Base-by-base conservation (phyloP, 1,140 invertebrate species). In the Sarcophaga peregrina region DNA sequence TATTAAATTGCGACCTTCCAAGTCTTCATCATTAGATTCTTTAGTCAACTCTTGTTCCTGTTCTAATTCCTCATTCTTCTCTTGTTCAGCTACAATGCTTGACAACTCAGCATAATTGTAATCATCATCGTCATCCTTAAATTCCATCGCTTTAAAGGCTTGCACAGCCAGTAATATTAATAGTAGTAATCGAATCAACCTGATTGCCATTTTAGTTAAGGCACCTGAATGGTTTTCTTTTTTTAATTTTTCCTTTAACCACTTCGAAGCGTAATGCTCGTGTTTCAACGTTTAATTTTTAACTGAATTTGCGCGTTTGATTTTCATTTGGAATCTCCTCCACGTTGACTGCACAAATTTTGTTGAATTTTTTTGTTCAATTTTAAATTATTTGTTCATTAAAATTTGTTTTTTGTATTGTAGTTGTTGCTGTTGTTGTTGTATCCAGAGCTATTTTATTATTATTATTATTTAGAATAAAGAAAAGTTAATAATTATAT, bases 401-500 rank as follows among this genome's bases (percentile, higher is more conserved):
- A 37, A 37, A 37, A 37, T 37, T 37, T 37, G 25, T n/a, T n/a
- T 62, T 62, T 62, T 62, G 8, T 62, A n/a, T n/a, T n/a, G n/a
- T n/a, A n/a, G n/a, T 68, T 68, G 15, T 68, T 20, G n/a, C 13
- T 58, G 25, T 37, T 2, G 4, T 37, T 37, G 25, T 13, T 58
- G 54, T 58, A 68, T 68, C 62, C 20, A 20, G 20, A 68, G n/a
- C 62, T 68, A 68, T 68, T 68, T 68, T n/a, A 17, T 52, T 9
- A 13, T 68, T 9, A 13, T 68, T n/a, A 68, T 68, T 17, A 68
- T 68, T 68, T 68, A 68, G n/a, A 68, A 68, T 68, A 68, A 68
- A 20, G 20, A 68, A 6, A n/a, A 68, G 15, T 68, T 37, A 68
- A 68, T 68, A 68, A 17, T 68, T 68, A 68, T 20, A 68, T 68